phyloP scores from a whole-genome alignment of 2,113 vertebrate genomes.

The Phycodurus eques region DNA sequence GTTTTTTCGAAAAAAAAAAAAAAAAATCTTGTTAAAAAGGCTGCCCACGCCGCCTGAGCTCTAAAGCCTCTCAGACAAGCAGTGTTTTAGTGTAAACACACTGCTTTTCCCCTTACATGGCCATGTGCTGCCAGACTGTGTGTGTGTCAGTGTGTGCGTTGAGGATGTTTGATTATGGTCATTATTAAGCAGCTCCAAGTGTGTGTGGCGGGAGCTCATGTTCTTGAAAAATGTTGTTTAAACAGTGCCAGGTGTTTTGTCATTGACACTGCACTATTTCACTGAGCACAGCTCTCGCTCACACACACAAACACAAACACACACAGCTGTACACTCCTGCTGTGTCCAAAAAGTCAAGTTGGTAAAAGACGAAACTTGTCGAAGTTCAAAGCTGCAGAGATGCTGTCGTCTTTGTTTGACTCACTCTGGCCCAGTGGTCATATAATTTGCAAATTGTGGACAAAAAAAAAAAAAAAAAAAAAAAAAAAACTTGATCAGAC shows the following conservation, averaged over 20 bases:
- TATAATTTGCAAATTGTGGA: conserved; percentile 44
- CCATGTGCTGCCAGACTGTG: conserved; percentile 60
- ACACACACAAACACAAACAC: conserved; percentile 4
- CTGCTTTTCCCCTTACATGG: conserved; percentile 78
- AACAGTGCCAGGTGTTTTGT: conserved; percentile 47
- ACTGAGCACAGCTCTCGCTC: neutral
- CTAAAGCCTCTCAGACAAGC: conserved; percentile 64
- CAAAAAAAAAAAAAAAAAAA: neutral
- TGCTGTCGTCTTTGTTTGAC: conserved; percentile 10
- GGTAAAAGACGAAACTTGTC: conserved; percentile 1
- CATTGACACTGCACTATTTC: conserved; percentile 14
- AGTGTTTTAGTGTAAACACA: conserved; percentile 75
- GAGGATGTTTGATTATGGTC: conserved; percentile 63
- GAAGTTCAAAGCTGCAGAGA: neutral
- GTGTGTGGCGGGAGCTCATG: conserved; percentile 24
- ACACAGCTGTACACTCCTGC: conserved; percentile 7
- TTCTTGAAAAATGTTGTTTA: conserved; percentile 45
- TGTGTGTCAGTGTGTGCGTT: conserved; percentile 40
- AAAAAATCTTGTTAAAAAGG: conserved; percentile 59
- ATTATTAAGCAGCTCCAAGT: conserved; percentile 63
- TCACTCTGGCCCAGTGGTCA: conserved; percentile 22
- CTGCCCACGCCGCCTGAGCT: conserved; percentile 62
- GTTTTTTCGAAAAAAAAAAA: conserved; percentile 20
- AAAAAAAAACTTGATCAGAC: conserved; percentile 44
- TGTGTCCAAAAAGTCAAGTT: conserved; percentile 26